These are phyloP conservation scores for Trichogramma evanescens DNA, from an alignment of 2,888 invertebrate genomes.

Conservation along the genomic window DNA sequence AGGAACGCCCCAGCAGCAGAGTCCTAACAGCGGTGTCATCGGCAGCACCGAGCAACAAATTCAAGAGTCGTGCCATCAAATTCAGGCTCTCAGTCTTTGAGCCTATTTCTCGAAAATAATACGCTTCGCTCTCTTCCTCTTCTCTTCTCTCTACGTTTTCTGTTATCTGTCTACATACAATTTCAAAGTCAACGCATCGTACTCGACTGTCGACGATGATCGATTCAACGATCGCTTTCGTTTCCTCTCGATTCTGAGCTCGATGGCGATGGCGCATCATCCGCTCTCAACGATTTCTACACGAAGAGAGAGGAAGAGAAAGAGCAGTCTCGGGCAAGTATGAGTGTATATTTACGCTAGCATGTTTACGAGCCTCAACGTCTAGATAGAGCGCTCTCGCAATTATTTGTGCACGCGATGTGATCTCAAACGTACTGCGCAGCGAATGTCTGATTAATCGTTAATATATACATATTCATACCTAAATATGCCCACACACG, in stretches of 20 bases:
- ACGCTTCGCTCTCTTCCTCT: neutral
- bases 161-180: neutral
- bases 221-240: too few species aligned
- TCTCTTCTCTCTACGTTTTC: neutral
- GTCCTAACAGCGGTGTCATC: slow-evolving; percentile 21
- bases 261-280: too few species aligned
- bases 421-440: slow-evolving; percentile 1
- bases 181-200: neutral
- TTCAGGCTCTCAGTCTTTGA: slow-evolving; percentile 41
- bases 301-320: too few species aligned
- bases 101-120: neutral
- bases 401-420: too few species aligned
- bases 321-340: too few species aligned
- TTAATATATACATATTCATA: slow-evolving; percentile 5
- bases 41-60: slow-evolving; percentile 36
- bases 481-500: neutral
- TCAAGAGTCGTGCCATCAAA: slow-evolving; percentile 43
- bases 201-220: too few species aligned
- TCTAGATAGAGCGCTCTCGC: too few species aligned
- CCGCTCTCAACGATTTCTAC: too few species aligned
- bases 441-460: slow-evolving; percentile 9
- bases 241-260: too few species aligned
- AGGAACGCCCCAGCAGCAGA: slow-evolving; percentile 34
- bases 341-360: too few species aligned
- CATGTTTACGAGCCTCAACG: too few species aligned